phyloP scores from a whole-genome alignment of 2,888 invertebrate species.

The Adela reaumurella region DNA sequence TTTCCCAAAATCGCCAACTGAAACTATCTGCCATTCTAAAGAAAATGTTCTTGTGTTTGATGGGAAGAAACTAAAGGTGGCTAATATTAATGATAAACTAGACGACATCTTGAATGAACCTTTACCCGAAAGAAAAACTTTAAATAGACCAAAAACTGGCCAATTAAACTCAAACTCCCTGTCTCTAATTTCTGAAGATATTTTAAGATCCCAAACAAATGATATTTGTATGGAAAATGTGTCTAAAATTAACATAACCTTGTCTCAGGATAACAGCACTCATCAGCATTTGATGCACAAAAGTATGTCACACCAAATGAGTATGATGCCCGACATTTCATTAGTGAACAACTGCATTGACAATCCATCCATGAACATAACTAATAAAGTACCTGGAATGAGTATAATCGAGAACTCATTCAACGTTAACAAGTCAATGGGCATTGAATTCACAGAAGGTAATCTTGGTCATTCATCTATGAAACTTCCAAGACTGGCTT shows the following conservation, averaged over 20 bases:
- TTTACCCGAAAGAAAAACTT: background rate
- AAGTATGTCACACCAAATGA: background rate
- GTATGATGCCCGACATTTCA: background rate
- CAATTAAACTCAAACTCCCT: too few species aligned
- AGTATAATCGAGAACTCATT: background rate
- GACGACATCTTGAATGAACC: slow-evolving; percentile 11
- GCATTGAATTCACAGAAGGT: background rate
- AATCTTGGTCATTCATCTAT: too few species aligned
- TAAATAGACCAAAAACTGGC: too few species aligned
- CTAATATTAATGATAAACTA: slow-evolving; percentile 18
- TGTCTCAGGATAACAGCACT: too few species aligned
- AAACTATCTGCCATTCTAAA: slow-evolving; percentile 8
- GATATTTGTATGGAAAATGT: too few species aligned
- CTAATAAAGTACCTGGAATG: background rate
- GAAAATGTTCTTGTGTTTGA: slow-evolving; percentile 38
- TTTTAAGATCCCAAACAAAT: too few species aligned
- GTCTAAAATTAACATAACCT: too few species aligned
- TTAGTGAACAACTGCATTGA: background rate
- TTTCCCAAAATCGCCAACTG: slow-evolving; percentile 23
- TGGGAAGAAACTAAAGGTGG: slow-evolving; percentile 23
- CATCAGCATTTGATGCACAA: background rate
- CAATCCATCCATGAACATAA: background rate
- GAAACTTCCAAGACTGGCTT: too few species aligned
- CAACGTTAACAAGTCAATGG: background rate
- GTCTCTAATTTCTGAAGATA: too few species aligned